A percentile compares a stretch with the other conserved stretches of the same genome.
These are phyloP conservation scores for Eidolon helvum DNA, from an alignment of 2,113 vertebrate species.

Conservation along the genomic window DNA sequence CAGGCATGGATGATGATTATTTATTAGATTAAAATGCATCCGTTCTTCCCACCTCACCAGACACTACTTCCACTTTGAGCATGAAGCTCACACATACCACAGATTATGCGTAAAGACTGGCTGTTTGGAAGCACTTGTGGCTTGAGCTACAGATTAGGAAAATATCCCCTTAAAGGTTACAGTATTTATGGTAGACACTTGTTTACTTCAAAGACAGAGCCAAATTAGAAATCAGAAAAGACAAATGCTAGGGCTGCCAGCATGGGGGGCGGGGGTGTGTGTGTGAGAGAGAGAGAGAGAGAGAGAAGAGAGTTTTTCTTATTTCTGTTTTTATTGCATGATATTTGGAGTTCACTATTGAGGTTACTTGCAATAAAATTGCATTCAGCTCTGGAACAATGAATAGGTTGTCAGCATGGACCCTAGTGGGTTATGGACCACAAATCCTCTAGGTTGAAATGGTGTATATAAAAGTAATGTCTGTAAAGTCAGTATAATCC, in stretches of 20 bases:
- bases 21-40: constrained; percentile 74
- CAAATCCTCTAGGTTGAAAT: not conserved
- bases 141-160: not conserved
- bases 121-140: not conserved
- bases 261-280: too few relatives aligned
- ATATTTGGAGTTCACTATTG: constrained; percentile 35
- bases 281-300: too few relatives aligned
- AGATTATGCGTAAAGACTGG: not conserved
- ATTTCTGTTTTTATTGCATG: not conserved
- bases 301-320: not conserved
- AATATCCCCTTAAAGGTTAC: not conserved
- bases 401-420: not conserved
- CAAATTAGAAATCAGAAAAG: not conserved
- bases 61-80: constrained; percentile 55
- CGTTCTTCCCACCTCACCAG: constrained; percentile 53
- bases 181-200: not conserved
- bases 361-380: constrained; percentile 39
- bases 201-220: not conserved
- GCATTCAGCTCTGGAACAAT: constrained; percentile 2
- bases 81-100: not conserved
- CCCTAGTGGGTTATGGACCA: not conserved
- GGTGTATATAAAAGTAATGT: constrained; percentile 45
- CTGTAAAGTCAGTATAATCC: constrained; percentile 3
- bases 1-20: constrained; percentile 55
- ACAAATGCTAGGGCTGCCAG: not conserved